Evolutionary conservation across 2,113 vertebrate species (phyloP).

Genomic region (Proterorhinus semilunaris): DNA sequence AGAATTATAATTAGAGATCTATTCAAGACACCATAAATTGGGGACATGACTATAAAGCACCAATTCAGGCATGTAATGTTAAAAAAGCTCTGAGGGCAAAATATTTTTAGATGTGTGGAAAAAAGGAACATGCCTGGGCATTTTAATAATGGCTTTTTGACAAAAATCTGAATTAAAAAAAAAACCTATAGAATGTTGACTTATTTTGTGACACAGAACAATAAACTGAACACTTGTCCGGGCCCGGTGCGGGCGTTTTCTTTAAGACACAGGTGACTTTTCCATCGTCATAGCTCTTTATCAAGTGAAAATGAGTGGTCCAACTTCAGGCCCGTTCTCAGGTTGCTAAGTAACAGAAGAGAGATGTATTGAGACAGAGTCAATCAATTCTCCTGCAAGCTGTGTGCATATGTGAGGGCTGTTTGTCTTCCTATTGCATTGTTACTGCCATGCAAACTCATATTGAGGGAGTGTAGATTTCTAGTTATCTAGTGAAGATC

Average conservation of each 20-base stretch:
- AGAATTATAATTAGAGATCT: background rate
- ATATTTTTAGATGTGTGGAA: too few relatives aligned
- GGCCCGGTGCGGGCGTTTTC: background rate
- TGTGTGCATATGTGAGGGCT: slow-evolving; percentile 19
- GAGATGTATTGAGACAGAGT: slow-evolving; percentile 79
- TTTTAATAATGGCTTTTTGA: too few relatives aligned
- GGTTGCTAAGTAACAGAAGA: slow-evolving; percentile 83
- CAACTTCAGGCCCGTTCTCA: slow-evolving; percentile 69
- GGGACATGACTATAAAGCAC: too few relatives aligned
- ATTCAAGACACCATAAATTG: too few relatives aligned
- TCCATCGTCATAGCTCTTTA: slow-evolving; percentile 61
- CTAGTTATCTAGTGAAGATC: background rate
- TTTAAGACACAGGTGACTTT: slow-evolving; percentile 21
- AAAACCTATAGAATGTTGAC: too few relatives aligned
- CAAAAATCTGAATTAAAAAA: too few relatives aligned
- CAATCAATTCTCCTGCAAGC: slow-evolving; percentile 74
- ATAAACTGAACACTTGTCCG: background rate
- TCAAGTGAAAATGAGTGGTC: slow-evolving; percentile 61
- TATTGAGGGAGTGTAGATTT: background rate
- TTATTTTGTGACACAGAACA: too few relatives aligned
- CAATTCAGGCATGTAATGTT: too few relatives aligned
- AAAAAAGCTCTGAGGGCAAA: too few relatives aligned
- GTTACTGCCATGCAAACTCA: slow-evolving; percentile 23
- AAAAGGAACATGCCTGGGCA: too few relatives aligned
- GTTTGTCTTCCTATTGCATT: slow-evolving; percentile 35